Evolutionary conservation across 2,888 invertebrate species (phyloP).

Genomic region (Trichopoda pennipes): DNA sequence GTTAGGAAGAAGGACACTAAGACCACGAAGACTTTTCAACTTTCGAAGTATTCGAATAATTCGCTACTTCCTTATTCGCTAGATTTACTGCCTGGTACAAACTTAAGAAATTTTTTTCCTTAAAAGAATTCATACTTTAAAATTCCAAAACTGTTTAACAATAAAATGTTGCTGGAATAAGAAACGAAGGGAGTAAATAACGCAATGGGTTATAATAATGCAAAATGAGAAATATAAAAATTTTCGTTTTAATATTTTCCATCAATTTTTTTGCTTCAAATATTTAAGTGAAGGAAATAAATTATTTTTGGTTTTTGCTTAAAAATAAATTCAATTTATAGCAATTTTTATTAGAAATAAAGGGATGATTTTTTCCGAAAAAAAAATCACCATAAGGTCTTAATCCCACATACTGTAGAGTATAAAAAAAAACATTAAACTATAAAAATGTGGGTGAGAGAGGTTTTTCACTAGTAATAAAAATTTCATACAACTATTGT

Average conservation of each 20-base stretch:
- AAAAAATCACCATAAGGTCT: conserved; percentile 53
- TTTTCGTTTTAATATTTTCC: conserved; percentile 38
- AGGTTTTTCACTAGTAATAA: conserved; percentile 67
- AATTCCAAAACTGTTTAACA: not conserved
- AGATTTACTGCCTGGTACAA: too few species aligned
- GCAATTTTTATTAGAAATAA: conserved; percentile 26
- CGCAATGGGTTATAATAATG: conserved; percentile 65
- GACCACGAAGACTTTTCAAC: too few species aligned
- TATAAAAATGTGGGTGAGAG: conserved; percentile 69
- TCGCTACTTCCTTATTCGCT: too few species aligned
- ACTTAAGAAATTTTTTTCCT: too few species aligned
- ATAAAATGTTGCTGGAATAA: conserved; percentile 15
- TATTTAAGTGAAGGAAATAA: conserved; percentile 62
- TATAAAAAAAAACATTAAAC: conserved; percentile 20
- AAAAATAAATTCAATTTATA: conserved; percentile 57
- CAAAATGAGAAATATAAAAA: conserved; percentile 35
- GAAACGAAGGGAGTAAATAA: conserved; percentile 46
- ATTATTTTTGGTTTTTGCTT: conserved; percentile 71
- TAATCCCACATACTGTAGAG: conserved; percentile 33
- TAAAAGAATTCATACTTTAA: conserved; percentile 25
- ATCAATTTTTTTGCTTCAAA: conserved; percentile 46
- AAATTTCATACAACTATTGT: conserved; percentile 35
- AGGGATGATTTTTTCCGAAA: conserved; percentile 42
- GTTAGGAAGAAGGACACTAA: too few species aligned
- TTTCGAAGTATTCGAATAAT: too few species aligned